phyloP scores from a whole-genome alignment of 1,140 invertebrate genomes.

The Calliphora vicina region DNA sequence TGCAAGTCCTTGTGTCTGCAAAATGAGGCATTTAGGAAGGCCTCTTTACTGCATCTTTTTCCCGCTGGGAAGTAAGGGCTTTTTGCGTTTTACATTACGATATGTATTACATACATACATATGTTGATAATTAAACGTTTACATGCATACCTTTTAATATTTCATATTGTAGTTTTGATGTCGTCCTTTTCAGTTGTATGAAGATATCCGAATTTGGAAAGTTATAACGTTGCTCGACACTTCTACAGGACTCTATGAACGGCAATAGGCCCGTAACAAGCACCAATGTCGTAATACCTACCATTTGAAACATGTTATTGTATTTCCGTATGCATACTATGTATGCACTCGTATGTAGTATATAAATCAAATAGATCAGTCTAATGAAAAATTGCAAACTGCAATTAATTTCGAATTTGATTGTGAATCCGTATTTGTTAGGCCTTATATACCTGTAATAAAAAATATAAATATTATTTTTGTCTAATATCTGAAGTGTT shows the following conservation, averaged over 20 bases:
- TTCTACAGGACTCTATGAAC: neutral
- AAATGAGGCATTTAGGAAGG: too few relatives aligned
- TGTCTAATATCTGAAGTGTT: neutral
- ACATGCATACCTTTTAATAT: constrained; percentile 49
- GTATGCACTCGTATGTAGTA: neutral
- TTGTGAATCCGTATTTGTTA: neutral
- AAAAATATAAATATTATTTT: neutral
- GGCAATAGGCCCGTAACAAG: neutral
- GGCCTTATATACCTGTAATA: neutral
- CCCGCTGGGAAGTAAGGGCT: too few relatives aligned
- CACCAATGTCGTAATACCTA: neutral
- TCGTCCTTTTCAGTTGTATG: constrained; percentile 47
- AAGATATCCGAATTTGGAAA: constrained; percentile 55
- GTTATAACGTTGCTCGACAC: constrained; percentile 48
- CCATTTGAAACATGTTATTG: neutral
- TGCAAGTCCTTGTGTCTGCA: too few relatives aligned
- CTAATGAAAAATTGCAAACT: neutral
- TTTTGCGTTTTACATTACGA: too few relatives aligned
- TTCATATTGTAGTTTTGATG: constrained; percentile 51
- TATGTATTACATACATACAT: too few relatives aligned
- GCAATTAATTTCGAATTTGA: neutral
- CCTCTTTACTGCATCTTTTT: too few relatives aligned
- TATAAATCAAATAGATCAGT: neutral
- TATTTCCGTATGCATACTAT: neutral
- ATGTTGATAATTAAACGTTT: neutral